Evolutionary conservation across 2,797 vertebrate species (phyloP).

Genomic region (Rhinophrynus dorsalis): DNA sequence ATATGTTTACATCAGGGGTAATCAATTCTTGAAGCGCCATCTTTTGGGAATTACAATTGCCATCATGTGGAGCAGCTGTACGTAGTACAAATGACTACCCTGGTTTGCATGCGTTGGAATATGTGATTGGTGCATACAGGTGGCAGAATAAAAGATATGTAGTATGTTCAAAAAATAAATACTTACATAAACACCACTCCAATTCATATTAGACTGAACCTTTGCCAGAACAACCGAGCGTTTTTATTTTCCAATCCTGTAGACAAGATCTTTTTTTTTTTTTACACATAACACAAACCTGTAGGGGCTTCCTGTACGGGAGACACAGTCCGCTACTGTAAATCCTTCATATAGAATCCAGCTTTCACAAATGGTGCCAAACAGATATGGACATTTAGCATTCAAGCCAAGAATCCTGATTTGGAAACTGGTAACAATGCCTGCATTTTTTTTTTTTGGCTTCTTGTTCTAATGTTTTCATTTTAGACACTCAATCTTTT

Average conservation of each 20-base stretch:
- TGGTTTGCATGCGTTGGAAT: too few relatives aligned
- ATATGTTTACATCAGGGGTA: too few relatives aligned
- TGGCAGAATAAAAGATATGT: neutral
- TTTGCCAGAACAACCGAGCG: constrained; percentile 59
- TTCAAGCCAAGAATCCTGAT: constrained; percentile 57
- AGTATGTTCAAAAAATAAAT: constrained; percentile 11
- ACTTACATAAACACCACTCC: constrained; percentile 56
- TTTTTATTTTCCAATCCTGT: constrained; percentile 63
- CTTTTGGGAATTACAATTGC: too few relatives aligned
- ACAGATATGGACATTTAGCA: constrained; percentile 57
- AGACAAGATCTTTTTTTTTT: constrained; percentile 64
- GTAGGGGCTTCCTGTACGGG: constrained; percentile 61
- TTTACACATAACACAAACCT: constrained; percentile 64
- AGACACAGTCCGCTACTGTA: constrained; percentile 63
- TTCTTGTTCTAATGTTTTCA: too few relatives aligned
- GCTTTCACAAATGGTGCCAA: constrained; percentile 58
- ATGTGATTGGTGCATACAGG: neutral
- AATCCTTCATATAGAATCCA: constrained; percentile 57
- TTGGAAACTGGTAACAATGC: constrained; percentile 52
- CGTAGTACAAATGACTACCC: too few relatives aligned
- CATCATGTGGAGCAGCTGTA: too few relatives aligned
- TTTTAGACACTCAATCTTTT: too few relatives aligned
- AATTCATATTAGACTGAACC: constrained; percentile 59
- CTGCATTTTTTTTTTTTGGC: constrained; percentile 51
- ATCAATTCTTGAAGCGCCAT: too few relatives aligned